phyloP scores from a whole-genome alignment of 2,113 vertebrate genomes.

The Cochlearius cochlearius region DNA sequence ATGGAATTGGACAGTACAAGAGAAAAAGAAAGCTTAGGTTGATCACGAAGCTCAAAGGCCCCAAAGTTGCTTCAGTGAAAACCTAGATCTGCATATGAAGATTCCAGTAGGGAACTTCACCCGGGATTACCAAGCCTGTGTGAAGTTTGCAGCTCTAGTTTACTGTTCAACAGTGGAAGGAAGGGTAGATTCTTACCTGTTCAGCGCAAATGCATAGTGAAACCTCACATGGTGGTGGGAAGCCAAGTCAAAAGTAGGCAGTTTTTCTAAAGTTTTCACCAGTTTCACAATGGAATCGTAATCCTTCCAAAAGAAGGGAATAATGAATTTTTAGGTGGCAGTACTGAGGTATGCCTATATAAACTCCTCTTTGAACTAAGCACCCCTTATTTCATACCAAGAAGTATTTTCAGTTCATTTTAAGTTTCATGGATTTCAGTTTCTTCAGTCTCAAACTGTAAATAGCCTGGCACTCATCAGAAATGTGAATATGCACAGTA shows the following conservation, averaged over 20 bases:
- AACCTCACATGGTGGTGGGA: conserved; percentile 93
- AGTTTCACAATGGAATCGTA: conserved; percentile 95
- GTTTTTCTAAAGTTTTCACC: conserved; percentile 93
- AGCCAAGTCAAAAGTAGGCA: conserved; percentile 95
- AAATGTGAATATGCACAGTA: neutral
- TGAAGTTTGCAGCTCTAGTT: neutral
- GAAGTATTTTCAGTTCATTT: neutral
- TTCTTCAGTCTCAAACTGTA: neutral
- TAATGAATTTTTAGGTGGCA: conserved; percentile 8
- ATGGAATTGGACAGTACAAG: neutral
- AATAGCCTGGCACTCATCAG: neutral
- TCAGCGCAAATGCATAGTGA: conserved; percentile 96
- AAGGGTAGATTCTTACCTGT: conserved; percentile 81
- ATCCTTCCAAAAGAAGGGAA: conserved; percentile 80
- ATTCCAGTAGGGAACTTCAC: neutral
- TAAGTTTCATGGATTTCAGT: neutral
- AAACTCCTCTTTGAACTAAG: neutral
- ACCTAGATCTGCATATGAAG: neutral
- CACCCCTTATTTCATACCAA: neutral
- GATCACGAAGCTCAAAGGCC: neutral
- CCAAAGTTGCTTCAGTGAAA: neutral
- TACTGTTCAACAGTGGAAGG: neutral
- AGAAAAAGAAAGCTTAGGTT: neutral
- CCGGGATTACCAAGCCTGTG: neutral
- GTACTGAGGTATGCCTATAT: neutral